Evolutionary conservation across 2,797 vertebrate genomes (phyloP), one percentile per base, ranked within the genome.

Genomic region (Anniella stebbinsi): DNA sequence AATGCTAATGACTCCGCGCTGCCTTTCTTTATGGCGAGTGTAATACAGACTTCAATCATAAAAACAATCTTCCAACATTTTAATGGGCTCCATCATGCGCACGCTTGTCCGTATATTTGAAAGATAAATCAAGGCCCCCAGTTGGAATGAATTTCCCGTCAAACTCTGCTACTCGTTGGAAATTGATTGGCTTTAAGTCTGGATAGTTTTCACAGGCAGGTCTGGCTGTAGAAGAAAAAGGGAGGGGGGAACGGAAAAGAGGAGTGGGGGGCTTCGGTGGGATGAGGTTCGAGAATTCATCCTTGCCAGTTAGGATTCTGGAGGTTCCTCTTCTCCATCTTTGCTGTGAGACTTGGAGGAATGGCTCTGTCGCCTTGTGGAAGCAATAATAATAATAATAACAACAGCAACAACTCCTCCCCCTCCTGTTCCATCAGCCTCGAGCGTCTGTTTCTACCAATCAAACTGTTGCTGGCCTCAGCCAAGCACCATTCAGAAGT

Each of bases 21-120:
- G 96, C 96, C 97, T 97, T 97, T 96, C 97, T 97, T 97, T 97
- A 97, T 97, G 97, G 97, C 96, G 96, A 96, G 96, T 97, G 97
- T 97, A 97, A 97, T 97, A 97, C 97, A 97, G 97, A 97, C 97
- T 97, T 97, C 97, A 97, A 97, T 97, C 97, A 97, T 97, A 97
- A 97, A 97, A 97, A 97, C 96, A 97, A 97, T 97, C 97, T 96
- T 95, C 96, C 97, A 97, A 97, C 97, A 97, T 97, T 97, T 97
- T 97, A 97, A 97, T 97, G 96, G 97, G 96, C 96, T 96, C 96
- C 97, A 97, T 97, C 97, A 97, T 97, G 96, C 96, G 95, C 97
- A 95, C 96, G 96, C 96, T 96, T 97, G 96, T 97, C 96, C 96
- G 96, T 97, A 96, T 97, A 97, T 96, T 97, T 97, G 96, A 97